Evolutionary conservation across 1,140 invertebrate genomes (phyloP), one percentile per base, ranked within the genome.

Genomic region (Lasioglossum albipes): DNA sequence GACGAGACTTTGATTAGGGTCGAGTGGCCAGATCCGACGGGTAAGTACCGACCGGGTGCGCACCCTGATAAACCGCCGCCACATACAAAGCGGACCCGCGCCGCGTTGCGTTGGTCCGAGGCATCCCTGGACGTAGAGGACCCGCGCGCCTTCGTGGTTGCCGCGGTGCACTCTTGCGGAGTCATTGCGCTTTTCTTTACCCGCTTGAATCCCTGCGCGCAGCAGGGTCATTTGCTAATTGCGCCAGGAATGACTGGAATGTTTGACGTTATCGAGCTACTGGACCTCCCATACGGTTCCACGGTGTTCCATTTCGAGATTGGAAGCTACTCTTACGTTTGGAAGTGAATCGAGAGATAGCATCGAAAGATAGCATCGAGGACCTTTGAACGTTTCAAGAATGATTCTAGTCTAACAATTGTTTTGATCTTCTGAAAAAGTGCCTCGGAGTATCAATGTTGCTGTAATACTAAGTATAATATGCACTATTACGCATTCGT

Each of bases 1-100:
- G 91, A 93, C 91, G 92, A 93, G 93, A 93, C 91, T 93, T 93
- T 93, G 93, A 93, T 93, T 93, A 92, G 93, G 92, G 92, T 93
- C 91, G 92, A 93, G 92, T 93, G 90, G 92, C 85, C 89, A 83
- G 90, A 93, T 93, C 89, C 92, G 91, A 92, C 87, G 89, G 89
- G 89, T 90, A 91, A 92, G 90, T 91, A 90, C 87, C 87, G 84
- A 76, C 85, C 71, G 87, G 66, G 75, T 87, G 84, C 77, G 84
- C 79, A 81, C 84, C 83, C 87, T 75, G 86, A 87, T 89, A 89
- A 90, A 78, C 82, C 72, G 54, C 78, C 80, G 76, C 74, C 78
- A 66, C 76, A 62, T 84, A 79, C 80, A 85, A 85, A 85, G 83
- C 84, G 61, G 78, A 57, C 76, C 74, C 71, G 78, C 81, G 52